A percentile compares a stretch with the other conserved stretches of the same genome.
phyloP scores from a whole-genome alignment of 2,888 invertebrate species.

The Diplazon laetatorius region DNA sequence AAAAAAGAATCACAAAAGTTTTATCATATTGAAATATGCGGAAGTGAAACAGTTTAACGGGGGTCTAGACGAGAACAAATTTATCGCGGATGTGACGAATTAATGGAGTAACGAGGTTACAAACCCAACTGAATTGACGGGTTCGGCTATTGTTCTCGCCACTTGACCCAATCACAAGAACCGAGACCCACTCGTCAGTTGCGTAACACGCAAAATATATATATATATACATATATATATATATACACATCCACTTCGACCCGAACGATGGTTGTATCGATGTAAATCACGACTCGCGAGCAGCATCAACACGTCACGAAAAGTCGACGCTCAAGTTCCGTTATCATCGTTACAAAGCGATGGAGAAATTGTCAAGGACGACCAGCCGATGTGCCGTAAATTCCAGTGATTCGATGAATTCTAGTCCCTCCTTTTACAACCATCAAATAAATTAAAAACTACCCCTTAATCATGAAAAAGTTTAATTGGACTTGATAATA shows the following conservation, averaged over 20 bases:
- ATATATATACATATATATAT: too few relatives aligned
- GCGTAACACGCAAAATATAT: slow-evolving; percentile 76
- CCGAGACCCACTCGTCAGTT: slow-evolving; percentile 74
- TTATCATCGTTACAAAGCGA: too few relatives aligned
- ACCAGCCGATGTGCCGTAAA: too few relatives aligned
- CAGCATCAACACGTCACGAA: slow-evolving; percentile 10
- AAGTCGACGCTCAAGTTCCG: slow-evolving; percentile 7
- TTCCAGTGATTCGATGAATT: too few relatives aligned
- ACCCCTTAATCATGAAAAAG: too few relatives aligned
- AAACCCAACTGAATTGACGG: slow-evolving; percentile 66
- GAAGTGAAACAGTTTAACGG: slow-evolving; percentile 36
- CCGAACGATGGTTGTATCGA: slow-evolving; percentile 53
- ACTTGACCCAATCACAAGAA: slow-evolving; percentile 78
- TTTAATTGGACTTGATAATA: too few relatives aligned
- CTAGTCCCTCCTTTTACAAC: too few relatives aligned
- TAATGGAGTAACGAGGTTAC: slow-evolving; percentile 75
- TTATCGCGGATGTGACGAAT: slow-evolving; percentile 68
- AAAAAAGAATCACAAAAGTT: neutral
- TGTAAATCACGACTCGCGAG: slow-evolving; percentile 44
- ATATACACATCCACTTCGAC: too few relatives aligned
- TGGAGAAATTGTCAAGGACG: too few relatives aligned
- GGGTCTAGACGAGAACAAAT: slow-evolving; percentile 48
- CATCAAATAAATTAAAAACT: too few relatives aligned
- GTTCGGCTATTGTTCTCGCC: slow-evolving; percentile 78
- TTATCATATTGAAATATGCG: neutral